phyloP scores from a whole-genome alignment of 2,113 vertebrate genomes.

The Dendropsophus ebraccatus region DNA sequence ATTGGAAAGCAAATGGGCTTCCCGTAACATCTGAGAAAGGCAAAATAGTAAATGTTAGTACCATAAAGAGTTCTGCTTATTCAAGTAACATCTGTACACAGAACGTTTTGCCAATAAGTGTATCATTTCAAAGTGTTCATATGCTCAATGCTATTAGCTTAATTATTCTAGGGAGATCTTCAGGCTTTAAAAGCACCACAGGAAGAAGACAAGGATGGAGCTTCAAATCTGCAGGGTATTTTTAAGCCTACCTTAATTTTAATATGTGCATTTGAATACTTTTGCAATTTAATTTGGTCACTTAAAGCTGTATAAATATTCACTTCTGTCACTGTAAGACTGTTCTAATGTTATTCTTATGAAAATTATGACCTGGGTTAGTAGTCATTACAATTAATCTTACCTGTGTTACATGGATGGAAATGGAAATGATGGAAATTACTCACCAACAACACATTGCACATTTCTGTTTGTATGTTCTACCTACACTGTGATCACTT shows the following conservation, averaged over 20 bases:
- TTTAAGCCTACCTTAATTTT: constrained; percentile 13
- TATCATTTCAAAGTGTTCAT: constrained; percentile 39
- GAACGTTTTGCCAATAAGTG: constrained; percentile 22
- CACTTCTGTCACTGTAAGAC: neutral
- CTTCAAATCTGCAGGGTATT: neutral
- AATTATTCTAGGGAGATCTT: constrained; percentile 26
- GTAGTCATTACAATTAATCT: neutral
- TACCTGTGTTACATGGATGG: no score
- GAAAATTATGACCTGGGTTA: neutral
- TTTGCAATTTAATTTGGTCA: neutral
- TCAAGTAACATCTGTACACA: constrained; percentile 28
- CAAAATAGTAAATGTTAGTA: constrained; percentile 13
- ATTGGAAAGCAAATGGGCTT: neutral
- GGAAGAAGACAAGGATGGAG: neutral
- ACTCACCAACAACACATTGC: no score
- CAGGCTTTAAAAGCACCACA: constrained; percentile 21
- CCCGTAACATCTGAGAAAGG: neutral
- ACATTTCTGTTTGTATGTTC: no score
- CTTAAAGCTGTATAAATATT: neutral
- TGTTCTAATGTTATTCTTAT: neutral
- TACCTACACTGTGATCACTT: no score
- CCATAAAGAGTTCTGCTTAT: constrained; percentile 14
- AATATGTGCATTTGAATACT: neutral
- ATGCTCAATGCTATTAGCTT: constrained; percentile 36
- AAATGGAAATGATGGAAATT: no score